Base-by-base conservation (phyloP, 1,140 invertebrate species). In the Microvelia longipes region DNA sequence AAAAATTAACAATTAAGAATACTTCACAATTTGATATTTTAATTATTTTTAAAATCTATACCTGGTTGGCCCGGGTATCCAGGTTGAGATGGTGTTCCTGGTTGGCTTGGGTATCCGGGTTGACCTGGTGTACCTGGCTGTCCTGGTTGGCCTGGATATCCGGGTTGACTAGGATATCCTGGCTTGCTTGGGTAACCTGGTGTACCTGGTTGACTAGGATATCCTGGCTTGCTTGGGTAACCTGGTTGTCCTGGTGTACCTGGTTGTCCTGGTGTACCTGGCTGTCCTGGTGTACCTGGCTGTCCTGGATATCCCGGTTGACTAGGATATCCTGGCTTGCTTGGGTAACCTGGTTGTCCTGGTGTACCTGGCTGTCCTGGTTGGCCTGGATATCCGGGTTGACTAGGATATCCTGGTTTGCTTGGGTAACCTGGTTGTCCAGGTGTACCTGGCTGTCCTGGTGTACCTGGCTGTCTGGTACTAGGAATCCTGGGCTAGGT, bases 351-450 rank as follows among this genome's bases (percentile, higher is more conserved):
- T 30, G 77, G 75, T 2, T 30, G 28, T 19, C 71, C 68, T 28
- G 77, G 77, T 14, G 69, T 28, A 29, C 68, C 72, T 14, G 78
- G 77, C 13, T 28, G 28, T 29, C 74, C 71, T 68, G 71, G 50
- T 70, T 73, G 29, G 60, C 74, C 76, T 19, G 69, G 65, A 67
- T 29, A 62, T 50, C 73, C 74, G 64, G 73, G 71, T 14, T 69
- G 64, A 25, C 73, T 73, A 14, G 73, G 72, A 26, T 67, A 62
- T 25, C 72, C 73, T 27, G 64, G 61, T 0, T 15, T 2, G 69
- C 73, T 73, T 30, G 73, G 73, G 60, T 66, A 28, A 15, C 73
- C 72, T 70, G 73, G 71, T 63, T 61, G 26, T 30, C 60, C 35
- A 13, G 35, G 28, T 2, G 29, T 28, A 19, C 71, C 68, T 28